phyloP scores from a whole-genome alignment of 2,113 vertebrate genomes.

The Nipponia nippon region DNA sequence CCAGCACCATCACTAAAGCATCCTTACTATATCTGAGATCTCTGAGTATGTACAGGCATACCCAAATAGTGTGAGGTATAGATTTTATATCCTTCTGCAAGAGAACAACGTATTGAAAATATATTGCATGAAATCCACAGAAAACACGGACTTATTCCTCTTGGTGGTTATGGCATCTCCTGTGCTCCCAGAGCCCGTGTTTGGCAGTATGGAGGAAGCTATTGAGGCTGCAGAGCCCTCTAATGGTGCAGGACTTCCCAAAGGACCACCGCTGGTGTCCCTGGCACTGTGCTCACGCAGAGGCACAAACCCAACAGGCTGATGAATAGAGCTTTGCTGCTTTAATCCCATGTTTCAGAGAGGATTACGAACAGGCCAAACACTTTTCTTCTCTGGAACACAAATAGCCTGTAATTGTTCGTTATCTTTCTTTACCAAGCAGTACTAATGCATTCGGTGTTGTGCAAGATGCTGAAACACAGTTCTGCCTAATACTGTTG shows the following conservation, averaged over 20 bases:
- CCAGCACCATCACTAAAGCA: background rate
- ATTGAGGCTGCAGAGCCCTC: background rate
- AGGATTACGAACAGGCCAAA: background rate
- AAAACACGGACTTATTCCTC: background rate
- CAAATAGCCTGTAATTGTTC: background rate
- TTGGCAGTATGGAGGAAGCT: background rate
- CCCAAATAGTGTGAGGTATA: background rate
- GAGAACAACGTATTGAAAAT: background rate
- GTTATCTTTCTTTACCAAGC: background rate
- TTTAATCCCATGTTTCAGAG: background rate
- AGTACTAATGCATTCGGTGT: fast-evolving
- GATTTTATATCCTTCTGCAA: background rate
- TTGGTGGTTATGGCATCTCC: background rate
- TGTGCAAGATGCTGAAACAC: background rate
- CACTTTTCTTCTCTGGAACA: background rate
- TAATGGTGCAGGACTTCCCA: background rate
- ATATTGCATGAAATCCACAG: background rate
- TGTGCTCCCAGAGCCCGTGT: background rate
- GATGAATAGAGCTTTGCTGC: background rate
- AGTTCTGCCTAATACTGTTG: background rate
- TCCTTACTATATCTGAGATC: background rate
- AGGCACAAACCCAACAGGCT: background rate
- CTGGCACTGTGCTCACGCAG: background rate
- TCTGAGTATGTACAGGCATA: background rate
- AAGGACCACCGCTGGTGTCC: background rate